These are phyloP conservation scores for Nematostella vectensis DNA, from an alignment of 92 coral and sea anemone species.

Conservation along the genomic window DNA sequence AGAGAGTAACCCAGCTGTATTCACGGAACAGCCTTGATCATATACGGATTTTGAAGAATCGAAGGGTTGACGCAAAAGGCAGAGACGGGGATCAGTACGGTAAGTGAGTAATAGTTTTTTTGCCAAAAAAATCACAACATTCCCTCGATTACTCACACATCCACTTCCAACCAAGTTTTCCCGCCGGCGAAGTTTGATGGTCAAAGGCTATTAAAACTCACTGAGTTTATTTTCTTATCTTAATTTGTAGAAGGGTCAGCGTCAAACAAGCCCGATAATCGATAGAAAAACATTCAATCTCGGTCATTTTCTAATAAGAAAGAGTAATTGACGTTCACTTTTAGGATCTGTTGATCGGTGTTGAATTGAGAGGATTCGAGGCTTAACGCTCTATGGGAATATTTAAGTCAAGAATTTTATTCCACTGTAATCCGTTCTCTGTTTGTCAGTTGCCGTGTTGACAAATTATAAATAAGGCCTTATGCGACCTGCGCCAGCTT, in stretches of 20 bases:
- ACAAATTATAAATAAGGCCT: slow-evolving; percentile 15
- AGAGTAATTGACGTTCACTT: background rate
- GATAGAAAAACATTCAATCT: slow-evolving; percentile 9
- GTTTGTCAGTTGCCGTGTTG: slow-evolving; percentile 46
- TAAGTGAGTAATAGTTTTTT: no score
- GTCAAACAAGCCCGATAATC: slow-evolving; percentile 10
- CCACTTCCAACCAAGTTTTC: no score
- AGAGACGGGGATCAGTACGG: slow-evolving; percentile 81
- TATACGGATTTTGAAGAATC: slow-evolving; percentile 54
- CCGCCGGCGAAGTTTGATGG: no score
- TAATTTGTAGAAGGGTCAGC: slow-evolving; percentile 20
- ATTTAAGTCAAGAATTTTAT: slow-evolving; percentile 14
- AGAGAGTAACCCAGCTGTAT: slow-evolving; percentile 84
- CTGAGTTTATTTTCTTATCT: slow-evolving; percentile 18
- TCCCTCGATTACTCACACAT: no score
- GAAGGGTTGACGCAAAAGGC: slow-evolving; percentile 80
- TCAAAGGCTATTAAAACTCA: slow-evolving; percentile 11
- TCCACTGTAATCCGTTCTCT: slow-evolving; percentile 39
- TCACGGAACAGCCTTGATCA: slow-evolving; percentile 84
- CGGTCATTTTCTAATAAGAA: background rate
- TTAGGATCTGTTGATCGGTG: background rate
- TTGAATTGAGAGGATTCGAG: background rate
- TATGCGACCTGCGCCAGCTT: background rate
- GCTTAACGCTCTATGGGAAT: slow-evolving; percentile 1
- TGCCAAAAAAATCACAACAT: background rate